Percentiles rank a stretch among this genome's conserved stretches.
These are phyloP conservation scores for Hartigia nigra DNA, from an alignment of 2,888 invertebrate genomes.

Conservation along the genomic window DNA sequence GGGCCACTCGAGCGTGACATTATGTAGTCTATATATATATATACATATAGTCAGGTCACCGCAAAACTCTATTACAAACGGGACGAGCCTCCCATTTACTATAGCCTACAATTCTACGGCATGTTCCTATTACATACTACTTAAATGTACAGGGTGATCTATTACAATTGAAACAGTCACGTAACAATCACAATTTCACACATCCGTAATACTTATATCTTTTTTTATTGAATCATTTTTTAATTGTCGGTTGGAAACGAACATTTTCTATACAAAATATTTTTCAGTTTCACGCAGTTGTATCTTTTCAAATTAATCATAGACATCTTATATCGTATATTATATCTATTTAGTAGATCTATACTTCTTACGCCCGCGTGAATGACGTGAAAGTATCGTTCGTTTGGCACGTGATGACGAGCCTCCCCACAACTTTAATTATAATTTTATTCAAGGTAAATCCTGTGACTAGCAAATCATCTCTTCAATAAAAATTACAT, in stretches of 20 bases:
- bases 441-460: background rate
- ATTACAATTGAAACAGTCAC: background rate
- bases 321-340: background rate
- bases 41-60: background rate
- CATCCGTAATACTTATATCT: background rate
- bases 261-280: background rate
- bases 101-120: background rate
- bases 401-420: too few relatives aligned
- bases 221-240: background rate
- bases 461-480: too few relatives aligned
- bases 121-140: background rate
- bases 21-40: background rate
- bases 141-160: background rate
- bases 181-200: background rate
- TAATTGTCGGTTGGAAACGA: background rate
- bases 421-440: too few relatives aligned
- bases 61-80: background rate
- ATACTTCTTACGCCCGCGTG: too few relatives aligned
- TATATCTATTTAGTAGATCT: too few relatives aligned
- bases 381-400: too few relatives aligned
- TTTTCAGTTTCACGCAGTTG: background rate
- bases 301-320: background rate
- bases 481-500: too few relatives aligned
- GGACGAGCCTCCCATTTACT: background rate
- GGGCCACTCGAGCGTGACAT: background rate